Percentiles rank a stretch among this genome's conserved stretches.
phyloP scores from a whole-genome alignment of 1,140 invertebrate species.

The Spodoptera litura region DNA sequence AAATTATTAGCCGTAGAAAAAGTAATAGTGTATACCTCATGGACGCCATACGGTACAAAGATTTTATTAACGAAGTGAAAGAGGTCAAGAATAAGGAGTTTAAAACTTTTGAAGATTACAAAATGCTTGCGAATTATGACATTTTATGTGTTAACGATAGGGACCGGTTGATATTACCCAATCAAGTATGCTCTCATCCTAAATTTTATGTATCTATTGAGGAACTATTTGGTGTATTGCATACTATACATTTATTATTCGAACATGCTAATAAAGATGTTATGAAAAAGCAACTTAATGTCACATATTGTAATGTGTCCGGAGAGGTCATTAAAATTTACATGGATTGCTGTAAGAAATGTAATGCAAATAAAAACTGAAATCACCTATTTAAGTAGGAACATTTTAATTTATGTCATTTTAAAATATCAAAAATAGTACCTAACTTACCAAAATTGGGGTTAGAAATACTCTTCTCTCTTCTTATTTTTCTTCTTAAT shows the following conservation, averaged over 20 bases:
- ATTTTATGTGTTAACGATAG: conserved; percentile 62
- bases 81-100: conserved; percentile 61
- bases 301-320: conserved; percentile 77
- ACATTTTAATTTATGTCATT: neutral
- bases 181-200: conserved; percentile 53
- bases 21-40: conserved; percentile 70
- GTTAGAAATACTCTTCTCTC: no score
- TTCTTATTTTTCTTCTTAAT: no score
- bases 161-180: conserved; percentile 67
- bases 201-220: conserved; percentile 72
- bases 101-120: conserved; percentile 71
- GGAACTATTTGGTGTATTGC: conserved; percentile 71
- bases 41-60: conserved; percentile 58
- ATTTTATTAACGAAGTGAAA: conserved; percentile 69
- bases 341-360: conserved; percentile 66
- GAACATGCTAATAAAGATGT: conserved; percentile 66
- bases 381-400: neutral
- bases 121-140: conserved; percentile 73
- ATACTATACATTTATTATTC: conserved; percentile 75
- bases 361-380: conserved; percentile 50
- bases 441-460: neutral
- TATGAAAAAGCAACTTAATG: conserved; percentile 69
- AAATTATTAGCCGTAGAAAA: conserved; percentile 65
- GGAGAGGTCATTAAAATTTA: conserved; percentile 76
- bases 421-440: no score